These are phyloP conservation scores for Mystacides longicornis DNA, from an alignment of 2,888 invertebrate species.

Conservation along the genomic window DNA sequence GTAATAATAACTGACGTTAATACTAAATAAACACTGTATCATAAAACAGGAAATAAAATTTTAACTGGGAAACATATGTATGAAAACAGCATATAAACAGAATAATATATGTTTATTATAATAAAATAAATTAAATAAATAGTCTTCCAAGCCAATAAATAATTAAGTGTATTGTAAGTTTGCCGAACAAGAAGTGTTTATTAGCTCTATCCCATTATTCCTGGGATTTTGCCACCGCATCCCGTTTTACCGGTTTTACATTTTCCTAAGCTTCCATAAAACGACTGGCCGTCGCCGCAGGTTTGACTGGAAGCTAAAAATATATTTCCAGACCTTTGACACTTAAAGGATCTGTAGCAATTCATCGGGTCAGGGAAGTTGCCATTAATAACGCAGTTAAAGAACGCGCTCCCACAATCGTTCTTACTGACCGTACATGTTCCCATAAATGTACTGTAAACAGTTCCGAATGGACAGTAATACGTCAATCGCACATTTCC, in stretches of 20 bases:
- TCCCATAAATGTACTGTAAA: constrained; percentile 4
- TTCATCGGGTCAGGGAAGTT: constrained; percentile 9
- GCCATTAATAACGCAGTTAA: constrained; percentile 11
- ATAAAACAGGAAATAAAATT: too few relatives aligned
- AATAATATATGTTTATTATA: too few relatives aligned
- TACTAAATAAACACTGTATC: too few relatives aligned
- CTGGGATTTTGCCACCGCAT: neutral
- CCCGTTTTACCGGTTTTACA: neutral
- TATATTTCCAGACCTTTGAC: neutral
- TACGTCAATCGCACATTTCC: constrained; percentile 1
- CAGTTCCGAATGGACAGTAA: constrained; percentile 1
- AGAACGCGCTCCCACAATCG: neutral
- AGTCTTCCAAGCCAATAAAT: too few relatives aligned
- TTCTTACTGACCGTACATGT: constrained; percentile 1
- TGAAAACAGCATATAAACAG: too few relatives aligned
- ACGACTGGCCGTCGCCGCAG: neutral
- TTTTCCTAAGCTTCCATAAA: neutral
- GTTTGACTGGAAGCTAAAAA: neutral
- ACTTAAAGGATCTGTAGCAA: constrained; percentile 8
- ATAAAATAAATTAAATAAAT: too few relatives aligned
- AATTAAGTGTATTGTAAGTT: too few relatives aligned
- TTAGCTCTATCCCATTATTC: neutral
- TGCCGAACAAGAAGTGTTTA: neutral
- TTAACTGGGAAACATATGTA: too few relatives aligned
- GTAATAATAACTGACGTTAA: too few relatives aligned